phyloP scores from a whole-genome alignment of 1,140 invertebrate genomes.

The Hyles euphorbiae region DNA sequence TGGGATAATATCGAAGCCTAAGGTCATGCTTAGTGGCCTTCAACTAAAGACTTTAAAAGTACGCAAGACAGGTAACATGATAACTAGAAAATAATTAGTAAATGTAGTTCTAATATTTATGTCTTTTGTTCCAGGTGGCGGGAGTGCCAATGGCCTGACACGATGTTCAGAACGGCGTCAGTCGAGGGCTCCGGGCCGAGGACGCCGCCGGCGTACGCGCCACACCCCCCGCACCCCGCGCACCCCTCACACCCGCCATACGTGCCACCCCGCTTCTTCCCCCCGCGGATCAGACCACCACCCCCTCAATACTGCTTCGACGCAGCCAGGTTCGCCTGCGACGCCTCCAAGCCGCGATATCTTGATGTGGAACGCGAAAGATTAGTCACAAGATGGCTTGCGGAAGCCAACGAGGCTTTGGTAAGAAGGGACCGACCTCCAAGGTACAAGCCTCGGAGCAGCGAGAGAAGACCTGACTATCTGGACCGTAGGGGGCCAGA shows the following conservation, averaged over 20 bases:
- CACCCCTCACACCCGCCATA: constrained; percentile 47
- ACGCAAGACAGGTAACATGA: too few species aligned
- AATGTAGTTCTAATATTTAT: neutral
- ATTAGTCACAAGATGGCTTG: constrained; percentile 70
- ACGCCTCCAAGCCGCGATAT: constrained; percentile 66
- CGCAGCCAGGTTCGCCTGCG: constrained; percentile 70
- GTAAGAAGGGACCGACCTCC: constrained; percentile 58
- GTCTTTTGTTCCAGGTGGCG: constrained; percentile 46
- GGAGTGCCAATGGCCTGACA: constrained; percentile 56
- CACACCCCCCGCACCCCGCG: constrained; percentile 45
- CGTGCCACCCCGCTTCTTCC: constrained; percentile 59
- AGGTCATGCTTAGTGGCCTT: too few species aligned
- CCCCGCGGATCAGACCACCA: constrained; percentile 60
- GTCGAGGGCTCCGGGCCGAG: constrained; percentile 66
- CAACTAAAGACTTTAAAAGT: too few species aligned
- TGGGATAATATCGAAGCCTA: too few species aligned
- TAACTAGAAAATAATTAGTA: too few species aligned
- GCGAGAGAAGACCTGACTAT: constrained; percentile 57
- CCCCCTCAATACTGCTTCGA: constrained; percentile 73
- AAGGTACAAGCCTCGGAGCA: constrained; percentile 62
- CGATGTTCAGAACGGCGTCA: constrained; percentile 68
- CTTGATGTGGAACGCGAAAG: constrained; percentile 67
- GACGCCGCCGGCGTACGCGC: constrained; percentile 66
- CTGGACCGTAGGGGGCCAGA: constrained; percentile 59
- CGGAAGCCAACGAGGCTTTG: constrained; percentile 70